These are phyloP conservation scores for Monomorium pharaonis DNA, from an alignment of 1,140 invertebrate genomes.

Conservation along the genomic window DNA sequence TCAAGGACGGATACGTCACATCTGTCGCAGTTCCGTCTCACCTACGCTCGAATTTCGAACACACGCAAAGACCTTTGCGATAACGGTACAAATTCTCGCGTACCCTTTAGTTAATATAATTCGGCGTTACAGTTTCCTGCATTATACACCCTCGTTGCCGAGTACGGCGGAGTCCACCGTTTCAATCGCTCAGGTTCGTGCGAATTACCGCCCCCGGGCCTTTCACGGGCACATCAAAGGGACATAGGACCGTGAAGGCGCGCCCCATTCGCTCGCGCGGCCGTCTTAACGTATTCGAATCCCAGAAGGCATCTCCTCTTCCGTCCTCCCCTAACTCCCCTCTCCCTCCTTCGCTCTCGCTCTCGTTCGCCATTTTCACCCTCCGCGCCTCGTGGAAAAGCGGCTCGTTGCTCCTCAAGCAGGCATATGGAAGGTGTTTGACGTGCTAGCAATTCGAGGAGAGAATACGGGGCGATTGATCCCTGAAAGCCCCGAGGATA, in stretches of 20 bases:
- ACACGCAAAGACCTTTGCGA: background rate
- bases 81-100: conserved; percentile 20
- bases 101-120: conserved; percentile 28
- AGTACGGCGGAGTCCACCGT: conserved; percentile 48
- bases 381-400: conserved; percentile 41
- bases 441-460: conserved; percentile 55
- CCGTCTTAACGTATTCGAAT: conserved; percentile 67
- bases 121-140: conserved; percentile 28
- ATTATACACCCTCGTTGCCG: conserved; percentile 1
- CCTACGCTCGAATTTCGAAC: background rate
- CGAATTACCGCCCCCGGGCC: conserved; percentile 71
- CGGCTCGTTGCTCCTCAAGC: conserved; percentile 44
- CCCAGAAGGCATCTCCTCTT: conserved; percentile 48
- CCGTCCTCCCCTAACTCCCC: background rate
- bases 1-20: background rate
- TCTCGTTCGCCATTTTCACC: conserved; percentile 12
- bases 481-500: conserved; percentile 53
- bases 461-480: conserved; percentile 54
- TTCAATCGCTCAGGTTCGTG: conserved; percentile 71
- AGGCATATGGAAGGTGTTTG: conserved; percentile 62
- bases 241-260: conserved; percentile 55
- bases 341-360: background rate
- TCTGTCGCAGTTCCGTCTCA: background rate
- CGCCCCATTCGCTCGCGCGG: conserved; percentile 40
- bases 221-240: conserved; percentile 70